Percentiles rank a stretch among this genome's conserved stretches.
Conservation (phyloP, 2,888 invertebrate species). For the Parnassius smintheus region DNA sequence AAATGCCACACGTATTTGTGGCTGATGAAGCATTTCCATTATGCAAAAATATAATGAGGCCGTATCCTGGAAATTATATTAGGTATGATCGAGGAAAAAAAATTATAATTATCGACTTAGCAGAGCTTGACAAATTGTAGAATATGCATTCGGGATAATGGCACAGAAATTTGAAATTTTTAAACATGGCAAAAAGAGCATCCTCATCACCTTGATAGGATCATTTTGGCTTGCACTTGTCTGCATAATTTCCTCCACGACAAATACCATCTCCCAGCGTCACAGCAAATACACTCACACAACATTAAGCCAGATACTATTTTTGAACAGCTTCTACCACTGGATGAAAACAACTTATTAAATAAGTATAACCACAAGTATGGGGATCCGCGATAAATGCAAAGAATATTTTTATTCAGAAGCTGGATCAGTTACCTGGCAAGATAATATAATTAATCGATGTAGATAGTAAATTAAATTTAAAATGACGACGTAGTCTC, state of each 20-base stretch:
- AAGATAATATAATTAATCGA: too few species aligned
- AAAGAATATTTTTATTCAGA: constrained; percentile 29
- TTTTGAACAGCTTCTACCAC: constrained; percentile 22
- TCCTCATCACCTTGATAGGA: constrained; percentile 16
- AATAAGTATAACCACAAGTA: constrained; percentile 24
- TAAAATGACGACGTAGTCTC: constrained; percentile 20
- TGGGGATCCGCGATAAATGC: constrained; percentile 28
- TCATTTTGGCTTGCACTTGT: constrained; percentile 12
- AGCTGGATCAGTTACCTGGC: too few species aligned
- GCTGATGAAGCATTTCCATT: constrained; percentile 31
- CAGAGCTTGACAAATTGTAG: constrained; percentile 25
- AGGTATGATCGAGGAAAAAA: too few species aligned
- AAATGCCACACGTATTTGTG: constrained; percentile 29
- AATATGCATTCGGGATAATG: constrained; percentile 25
- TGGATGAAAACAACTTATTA: constrained; percentile 25
- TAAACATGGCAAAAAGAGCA: constrained; percentile 22
- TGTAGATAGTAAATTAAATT: too few species aligned
- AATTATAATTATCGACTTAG: constrained; percentile 24
- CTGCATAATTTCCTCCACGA: constrained; percentile 14
- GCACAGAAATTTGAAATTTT: constrained; percentile 24
- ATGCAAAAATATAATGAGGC: constrained; percentile 32
- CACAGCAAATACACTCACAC: constrained; percentile 15
- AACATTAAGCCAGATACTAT: constrained; percentile 11
- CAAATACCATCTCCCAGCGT: too few species aligned
- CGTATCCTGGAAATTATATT: constrained; percentile 30